Base-by-base conservation (phyloP, 2,888 invertebrate species). In the Cheiracanthium punctorium region DNA sequence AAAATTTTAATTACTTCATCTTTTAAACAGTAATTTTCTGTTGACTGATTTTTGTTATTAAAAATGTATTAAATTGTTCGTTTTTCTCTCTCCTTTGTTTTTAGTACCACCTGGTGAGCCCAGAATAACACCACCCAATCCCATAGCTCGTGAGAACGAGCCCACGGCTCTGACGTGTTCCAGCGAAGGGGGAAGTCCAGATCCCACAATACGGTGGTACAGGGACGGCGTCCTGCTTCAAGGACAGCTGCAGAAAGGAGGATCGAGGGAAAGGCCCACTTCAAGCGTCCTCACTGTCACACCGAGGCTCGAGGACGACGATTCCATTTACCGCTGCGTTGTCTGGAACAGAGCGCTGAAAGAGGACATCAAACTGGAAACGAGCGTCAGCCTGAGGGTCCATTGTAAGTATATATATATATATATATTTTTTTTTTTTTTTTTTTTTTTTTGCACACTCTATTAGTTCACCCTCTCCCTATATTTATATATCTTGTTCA, bases 261-360 rank as follows among this genome's bases (percentile, higher is more conserved):
- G 94, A 88, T 95, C 95, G 20, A 93, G 95, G 88, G 94, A 95
- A 89, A 94, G 95, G 90, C 94, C 95, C 29, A 95, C 96, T 20
- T 94, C 95, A 73, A 95, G 95, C 4, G 95, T 95, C 10, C 93
- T 97, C 73, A 93, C 94, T 33, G 93, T 97, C 89, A 94, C 94
- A 88, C 97, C 97, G 2, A 94, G 94, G 37, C 94, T 96, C 88
- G 96, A 96, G 89, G 97, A 97, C 91, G 97, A 97, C 91, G 95
- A 95, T 12, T 95, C 96, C 84, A 93, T 94, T 75, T 97, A 95
- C 92, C 94, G 95, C 86, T 97, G 97, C 92, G 95, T 95, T 89
- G 97, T 97, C 75, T 95, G 95, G 94, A 97, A 97, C 93, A 93
- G 97, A 70, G 97, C 97, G 89, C 95, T 97, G 94, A 94, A 95